Percentiles rank a stretch among this genome's conserved stretches.
These are phyloP conservation scores for Epinotia demarniana DNA, from an alignment of 2,888 invertebrate species.

Conservation along the genomic window DNA sequence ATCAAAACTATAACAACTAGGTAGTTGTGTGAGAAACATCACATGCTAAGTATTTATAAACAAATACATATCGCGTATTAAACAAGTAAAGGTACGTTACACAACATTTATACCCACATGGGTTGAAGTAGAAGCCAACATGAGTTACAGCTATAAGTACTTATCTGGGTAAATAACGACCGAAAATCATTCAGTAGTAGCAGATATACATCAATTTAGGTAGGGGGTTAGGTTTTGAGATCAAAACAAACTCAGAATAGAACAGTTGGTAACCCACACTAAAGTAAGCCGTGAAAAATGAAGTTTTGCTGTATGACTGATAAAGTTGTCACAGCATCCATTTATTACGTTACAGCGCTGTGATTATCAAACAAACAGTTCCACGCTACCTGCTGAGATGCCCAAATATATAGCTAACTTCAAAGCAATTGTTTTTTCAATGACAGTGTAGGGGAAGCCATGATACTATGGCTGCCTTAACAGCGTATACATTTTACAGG, in stretches of 20 bases:
- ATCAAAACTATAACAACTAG: constrained; percentile 26
- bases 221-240: neutral
- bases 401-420: no score
- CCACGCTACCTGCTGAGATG: no score
- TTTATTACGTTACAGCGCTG: neutral
- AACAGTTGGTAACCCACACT: neutral
- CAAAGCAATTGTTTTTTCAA: no score
- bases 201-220: neutral
- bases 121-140: neutral
- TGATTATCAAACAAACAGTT: no score
- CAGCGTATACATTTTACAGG: neutral
- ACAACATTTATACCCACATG: constrained; percentile 3
- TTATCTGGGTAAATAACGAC: no score
- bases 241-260: neutral
- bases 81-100: constrained; percentile 7
- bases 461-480: neutral
- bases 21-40: neutral
- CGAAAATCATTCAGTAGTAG: no score
- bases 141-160: neutral
- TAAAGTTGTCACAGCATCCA: neutral
- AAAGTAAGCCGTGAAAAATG: neutral
- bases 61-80: constrained; percentile 8
- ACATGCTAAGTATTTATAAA: constrained; percentile 21
- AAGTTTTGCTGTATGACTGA: neutral
- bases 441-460: no score